These are phyloP conservation scores for Otocyon megalotis DNA, from an alignment of 2,113 vertebrate genomes.

Conservation along the genomic window DNA sequence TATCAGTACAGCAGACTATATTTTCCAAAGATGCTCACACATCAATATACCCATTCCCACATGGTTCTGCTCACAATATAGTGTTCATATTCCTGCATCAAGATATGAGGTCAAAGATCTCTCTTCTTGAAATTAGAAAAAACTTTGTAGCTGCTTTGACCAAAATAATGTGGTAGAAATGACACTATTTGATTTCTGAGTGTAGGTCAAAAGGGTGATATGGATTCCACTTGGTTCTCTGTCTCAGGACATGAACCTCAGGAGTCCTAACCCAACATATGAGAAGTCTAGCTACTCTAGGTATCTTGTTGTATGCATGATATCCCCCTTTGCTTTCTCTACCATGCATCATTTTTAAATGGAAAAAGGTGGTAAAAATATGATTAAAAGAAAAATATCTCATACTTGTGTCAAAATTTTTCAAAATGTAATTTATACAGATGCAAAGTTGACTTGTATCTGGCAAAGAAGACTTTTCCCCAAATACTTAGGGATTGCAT, in stretches of 20 bases:
- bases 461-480: not conserved
- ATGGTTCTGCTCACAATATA: not conserved
- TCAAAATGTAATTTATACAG: not conserved
- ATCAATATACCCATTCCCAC: not conserved
- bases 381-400: not conserved
- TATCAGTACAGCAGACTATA: not conserved
- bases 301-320: not conserved
- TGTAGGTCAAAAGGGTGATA: not conserved
- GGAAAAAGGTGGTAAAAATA: not conserved
- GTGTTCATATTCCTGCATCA: not conserved
- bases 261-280: not conserved
- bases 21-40: not conserved
- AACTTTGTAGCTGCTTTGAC: not conserved
- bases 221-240: not conserved
- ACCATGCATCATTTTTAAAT: not conserved
- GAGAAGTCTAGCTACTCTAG: not conserved
- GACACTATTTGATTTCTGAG: not conserved
- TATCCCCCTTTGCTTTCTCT: not conserved
- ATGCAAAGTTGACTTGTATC: not conserved
- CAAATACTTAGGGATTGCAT: not conserved
- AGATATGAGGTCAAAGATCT: not conserved
- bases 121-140: not conserved
- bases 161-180: not conserved
- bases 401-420: not conserved
- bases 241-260: not conserved